Percentiles rank a stretch among this genome's conserved stretches.
These are phyloP conservation scores for Melieria picta DNA, from an alignment of 2,888 invertebrate species.

Conservation along the genomic window DNA sequence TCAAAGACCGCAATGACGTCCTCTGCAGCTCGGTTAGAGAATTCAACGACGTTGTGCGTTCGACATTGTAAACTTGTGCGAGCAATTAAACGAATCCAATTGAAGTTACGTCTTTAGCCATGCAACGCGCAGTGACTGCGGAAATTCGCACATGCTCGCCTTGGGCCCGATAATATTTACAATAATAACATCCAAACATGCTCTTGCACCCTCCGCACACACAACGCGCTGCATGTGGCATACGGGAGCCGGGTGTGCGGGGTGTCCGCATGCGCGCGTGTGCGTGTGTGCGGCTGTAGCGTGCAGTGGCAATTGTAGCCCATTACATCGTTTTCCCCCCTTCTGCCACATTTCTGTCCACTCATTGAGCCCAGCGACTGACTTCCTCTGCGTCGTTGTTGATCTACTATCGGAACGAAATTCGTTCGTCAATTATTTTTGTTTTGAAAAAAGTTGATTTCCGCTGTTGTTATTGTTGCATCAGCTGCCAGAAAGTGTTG, in stretches of 20 bases:
- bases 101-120: too few species aligned
- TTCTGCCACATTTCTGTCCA: background rate
- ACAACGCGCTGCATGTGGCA: background rate
- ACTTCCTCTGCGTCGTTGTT: constrained; percentile 13
- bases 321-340: constrained; percentile 8
- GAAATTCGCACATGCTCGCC: constrained; percentile 45
- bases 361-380: background rate
- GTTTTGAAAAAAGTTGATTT: constrained; percentile 37
- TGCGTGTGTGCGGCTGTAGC: background rate
- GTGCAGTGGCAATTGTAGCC: background rate
- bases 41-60: background rate
- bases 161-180: constrained; percentile 35
- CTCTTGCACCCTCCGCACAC: background rate
- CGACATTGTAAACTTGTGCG: too few species aligned
- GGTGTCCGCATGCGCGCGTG: background rate
- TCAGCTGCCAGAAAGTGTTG: constrained; percentile 36
- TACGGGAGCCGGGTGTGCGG: background rate
- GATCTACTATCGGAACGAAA: background rate
- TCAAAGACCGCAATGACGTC: too few species aligned
- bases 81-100: too few species aligned
- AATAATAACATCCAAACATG: background rate
- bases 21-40: background rate
- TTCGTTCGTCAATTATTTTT: background rate
- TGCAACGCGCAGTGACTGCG: constrained; percentile 34
- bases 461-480: constrained; percentile 35